These are phyloP conservation scores for Diglossa cyanea DNA, from an alignment of 2,797 vertebrate species.

Conservation along the genomic window DNA sequence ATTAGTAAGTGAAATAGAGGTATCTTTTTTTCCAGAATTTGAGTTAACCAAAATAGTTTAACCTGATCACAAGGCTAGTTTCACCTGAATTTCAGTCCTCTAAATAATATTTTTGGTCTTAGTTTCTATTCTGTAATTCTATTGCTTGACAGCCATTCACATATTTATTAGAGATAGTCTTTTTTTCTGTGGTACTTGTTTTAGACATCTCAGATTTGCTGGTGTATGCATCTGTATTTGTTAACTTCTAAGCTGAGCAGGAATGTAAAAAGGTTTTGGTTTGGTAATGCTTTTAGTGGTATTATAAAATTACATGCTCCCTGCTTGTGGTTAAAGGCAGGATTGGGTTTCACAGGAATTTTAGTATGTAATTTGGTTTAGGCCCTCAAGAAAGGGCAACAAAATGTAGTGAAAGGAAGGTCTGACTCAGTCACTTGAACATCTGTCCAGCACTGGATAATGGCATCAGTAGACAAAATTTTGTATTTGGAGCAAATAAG, in stretches of 20 bases:
- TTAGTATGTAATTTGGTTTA: neutral
- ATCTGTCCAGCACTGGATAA: neutral
- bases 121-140: neutral
- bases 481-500: neutral
- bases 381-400: neutral
- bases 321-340: neutral
- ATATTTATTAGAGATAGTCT: neutral
- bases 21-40: neutral
- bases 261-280: neutral
- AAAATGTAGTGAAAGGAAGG: neutral
- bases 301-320: neutral
- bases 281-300: neutral
- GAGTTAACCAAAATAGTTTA: neutral
- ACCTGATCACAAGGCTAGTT: neutral
- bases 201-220: neutral
- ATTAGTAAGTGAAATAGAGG: neutral
- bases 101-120: neutral
- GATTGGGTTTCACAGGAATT: neutral
- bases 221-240: neutral
- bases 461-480: neutral
- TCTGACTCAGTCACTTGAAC: neutral
- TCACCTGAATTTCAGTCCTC: neutral
- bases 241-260: neutral
- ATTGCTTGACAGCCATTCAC: neutral
- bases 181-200: neutral